Conservation (phyloP, 2,888 invertebrate species). For the Tanypteryx hageni region DNA sequence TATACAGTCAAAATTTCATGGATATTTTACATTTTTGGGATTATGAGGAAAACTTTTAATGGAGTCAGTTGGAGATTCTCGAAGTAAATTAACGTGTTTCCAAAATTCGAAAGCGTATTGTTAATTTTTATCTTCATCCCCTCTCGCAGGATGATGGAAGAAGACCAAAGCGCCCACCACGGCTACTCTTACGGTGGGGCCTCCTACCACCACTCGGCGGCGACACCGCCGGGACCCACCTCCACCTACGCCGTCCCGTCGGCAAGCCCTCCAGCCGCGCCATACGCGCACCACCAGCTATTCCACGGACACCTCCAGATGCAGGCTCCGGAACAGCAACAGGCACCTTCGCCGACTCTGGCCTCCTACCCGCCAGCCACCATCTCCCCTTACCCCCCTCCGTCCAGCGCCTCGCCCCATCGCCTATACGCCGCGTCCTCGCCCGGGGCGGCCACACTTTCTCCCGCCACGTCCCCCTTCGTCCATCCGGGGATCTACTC, state of each 20-base stretch:
- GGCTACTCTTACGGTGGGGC: slow-evolving; percentile 68
- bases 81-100: neutral
- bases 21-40: neutral
- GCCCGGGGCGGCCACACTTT: neutral
- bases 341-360: neutral
- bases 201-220: slow-evolving; percentile 72
- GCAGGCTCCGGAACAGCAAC: neutral
- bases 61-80: neutral
- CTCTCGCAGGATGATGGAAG: slow-evolving; percentile 49
- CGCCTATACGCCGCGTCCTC: neutral
- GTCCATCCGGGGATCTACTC: slow-evolving; percentile 55
- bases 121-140: neutral
- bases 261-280: slow-evolving; percentile 73
- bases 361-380: slow-evolving; percentile 65
- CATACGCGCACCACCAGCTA: slow-evolving; percentile 68
- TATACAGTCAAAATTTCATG: too few species aligned
- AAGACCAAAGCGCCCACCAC: slow-evolving; percentile 47
- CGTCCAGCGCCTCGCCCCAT: slow-evolving; percentile 66
- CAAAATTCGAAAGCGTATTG: neutral
- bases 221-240: slow-evolving; percentile 71
- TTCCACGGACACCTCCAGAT: slow-evolving; percentile 68
- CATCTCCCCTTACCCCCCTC: slow-evolving; percentile 66
- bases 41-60: neutral
- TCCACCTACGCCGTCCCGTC: slow-evolving; percentile 70
- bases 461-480: slow-evolving; percentile 49